Evolutionary conservation across 2,113 vertebrate genomes (phyloP), one percentile per base, ranked within the genome.

Genomic region (Xiphophorus couchianus): DNA sequence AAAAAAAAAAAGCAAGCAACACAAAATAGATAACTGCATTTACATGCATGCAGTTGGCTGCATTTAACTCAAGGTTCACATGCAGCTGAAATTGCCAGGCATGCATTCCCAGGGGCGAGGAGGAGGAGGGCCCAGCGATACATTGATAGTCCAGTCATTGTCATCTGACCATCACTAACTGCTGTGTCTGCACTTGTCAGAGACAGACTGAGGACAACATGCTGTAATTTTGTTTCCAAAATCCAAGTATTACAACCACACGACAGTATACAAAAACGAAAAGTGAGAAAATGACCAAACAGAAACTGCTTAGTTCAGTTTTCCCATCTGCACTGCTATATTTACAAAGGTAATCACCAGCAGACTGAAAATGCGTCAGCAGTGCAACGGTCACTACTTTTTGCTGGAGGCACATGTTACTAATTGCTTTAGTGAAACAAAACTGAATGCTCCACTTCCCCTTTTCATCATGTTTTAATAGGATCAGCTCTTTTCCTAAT

Each of bases 151-250:
- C 78, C 37, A 71, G 28, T 67, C 30, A 51, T 35, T 54, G 78
- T 90, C 86, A 90, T 72, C 75, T 90, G 89, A 90, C 84, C 74
- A 3, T 51, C 76, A 66, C 66, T 80, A 85, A 84, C 66, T 77
- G 89, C 85, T 77, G 82, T 29, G 76, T 87, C 84, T 63, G 86
- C 86, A 86, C 66, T 83, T 76, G 62, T 74, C 62, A 75, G 62
- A 69, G 25, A 5, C 29, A 14, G 5, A 66, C 60, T n/a, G 60
- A 62, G 62, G 61, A 65, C 25, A 10, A 62, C 62, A 31, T 68
- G 64, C 66, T 70, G 62, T 67, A 28, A 71, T 19, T 5, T 4
- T 42, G 68, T 73, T 73, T 33, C 66, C 63, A 10, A 30, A 15
- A 29, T 15, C 4, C 3, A 51, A 76, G 70, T 62, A 66, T 42